A percentile compares a stretch with the other conserved stretches of the same genome.
These are phyloP conservation scores for Rugalucina vietnamica DNA, from an alignment of 2,888 invertebrate species.

Conservation along the genomic window DNA sequence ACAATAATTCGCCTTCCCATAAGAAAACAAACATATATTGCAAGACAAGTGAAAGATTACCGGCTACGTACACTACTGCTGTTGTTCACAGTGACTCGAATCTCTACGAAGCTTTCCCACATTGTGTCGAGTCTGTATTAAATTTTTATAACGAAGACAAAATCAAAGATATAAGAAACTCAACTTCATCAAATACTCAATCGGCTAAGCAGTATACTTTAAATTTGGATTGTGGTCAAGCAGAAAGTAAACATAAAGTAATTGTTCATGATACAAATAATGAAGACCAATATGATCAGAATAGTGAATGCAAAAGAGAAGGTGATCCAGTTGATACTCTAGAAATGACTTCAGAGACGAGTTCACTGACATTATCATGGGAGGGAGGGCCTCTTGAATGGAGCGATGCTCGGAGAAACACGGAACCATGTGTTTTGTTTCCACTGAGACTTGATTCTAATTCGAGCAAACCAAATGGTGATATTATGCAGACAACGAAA, in stretches of 20 bases:
- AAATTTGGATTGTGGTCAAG: too few species aligned
- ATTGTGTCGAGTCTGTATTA: too few species aligned
- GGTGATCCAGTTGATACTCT: conserved; percentile 23
- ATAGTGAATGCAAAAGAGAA: too few species aligned
- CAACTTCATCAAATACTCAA: too few species aligned
- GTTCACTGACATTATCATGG: conserved; percentile 57
- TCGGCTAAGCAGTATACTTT: too few species aligned
- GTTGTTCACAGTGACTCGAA: conserved; percentile 59
- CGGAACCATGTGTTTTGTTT: conserved; percentile 40
- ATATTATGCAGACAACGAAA: background rate
- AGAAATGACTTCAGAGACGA: conserved; percentile 50
- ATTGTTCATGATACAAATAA: too few species aligned
- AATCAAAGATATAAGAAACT: too few species aligned
- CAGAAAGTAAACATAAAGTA: too few species aligned
- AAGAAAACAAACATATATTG: conserved; percentile 14
- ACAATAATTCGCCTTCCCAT: conserved; percentile 61
- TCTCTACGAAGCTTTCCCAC: conserved; percentile 37
- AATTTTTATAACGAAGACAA: too few species aligned
- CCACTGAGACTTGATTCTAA: background rate
- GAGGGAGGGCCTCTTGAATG: conserved; percentile 58
- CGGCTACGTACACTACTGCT: conserved; percentile 54
- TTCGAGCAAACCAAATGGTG: background rate
- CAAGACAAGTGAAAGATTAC: too few species aligned
- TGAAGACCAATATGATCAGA: too few species aligned
- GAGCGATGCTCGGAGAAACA: conserved; percentile 57